Evolutionary conservation across 2,113 vertebrate genomes (phyloP).

Genomic region (Heterotilapia buettikoferi): DNA sequence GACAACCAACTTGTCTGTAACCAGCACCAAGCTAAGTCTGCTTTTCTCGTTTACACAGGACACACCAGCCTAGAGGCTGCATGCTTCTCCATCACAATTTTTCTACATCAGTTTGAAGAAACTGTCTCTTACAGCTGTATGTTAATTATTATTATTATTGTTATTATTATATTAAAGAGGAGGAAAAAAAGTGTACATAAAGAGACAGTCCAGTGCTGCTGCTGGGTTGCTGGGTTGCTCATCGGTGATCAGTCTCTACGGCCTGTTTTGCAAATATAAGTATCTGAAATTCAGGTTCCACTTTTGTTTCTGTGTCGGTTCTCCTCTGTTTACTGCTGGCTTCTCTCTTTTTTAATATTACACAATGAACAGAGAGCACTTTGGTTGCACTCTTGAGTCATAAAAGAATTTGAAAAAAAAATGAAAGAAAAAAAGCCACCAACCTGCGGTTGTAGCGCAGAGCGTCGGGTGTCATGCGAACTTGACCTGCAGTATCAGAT

Average conservation of each 20-base stretch:
- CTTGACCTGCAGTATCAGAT: not conserved
- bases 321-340: not conserved
- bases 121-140: conserved; percentile 31
- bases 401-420: not conserved
- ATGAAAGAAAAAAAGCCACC: not conserved
- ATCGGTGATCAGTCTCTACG: conserved; percentile 1
- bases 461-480: not conserved
- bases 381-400: not conserved
- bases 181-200: conserved; percentile 44
- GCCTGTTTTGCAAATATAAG: conserved; percentile 18
- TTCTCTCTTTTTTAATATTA: not conserved
- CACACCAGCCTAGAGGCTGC: conserved; percentile 48
- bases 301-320: conserved; percentile 13
- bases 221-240: conserved; percentile 12
- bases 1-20: conserved; percentile 18
- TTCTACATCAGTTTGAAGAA: conserved; percentile 29
- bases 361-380: not conserved
- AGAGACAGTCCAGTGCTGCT: conserved; percentile 40
- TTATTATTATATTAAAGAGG: conserved; percentile 33
- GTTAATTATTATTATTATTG: conserved; percentile 8
- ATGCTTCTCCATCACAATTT: conserved; percentile 40
- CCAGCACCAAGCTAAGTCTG: conserved; percentile 36
- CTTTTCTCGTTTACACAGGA: conserved; percentile 56
- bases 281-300: conserved; percentile 32
- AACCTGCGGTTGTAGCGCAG: not conserved